Percentiles rank a stretch among this genome's conserved stretches.
Conservation (phyloP, 2,797 vertebrate species). For the Microcaecilia unicolor region DNA sequence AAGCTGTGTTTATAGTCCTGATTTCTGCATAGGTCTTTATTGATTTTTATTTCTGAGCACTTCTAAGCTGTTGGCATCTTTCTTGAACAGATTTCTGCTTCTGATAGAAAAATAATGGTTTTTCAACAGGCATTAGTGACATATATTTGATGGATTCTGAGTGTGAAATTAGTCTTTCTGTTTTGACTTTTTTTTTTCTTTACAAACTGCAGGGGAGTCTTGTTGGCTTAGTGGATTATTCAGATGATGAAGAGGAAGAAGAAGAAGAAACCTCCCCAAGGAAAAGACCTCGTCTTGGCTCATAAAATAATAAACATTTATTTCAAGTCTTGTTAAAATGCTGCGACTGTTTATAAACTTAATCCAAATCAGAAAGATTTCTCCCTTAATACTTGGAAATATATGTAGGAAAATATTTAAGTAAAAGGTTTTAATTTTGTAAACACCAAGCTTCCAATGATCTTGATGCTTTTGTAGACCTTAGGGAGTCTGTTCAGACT, state of each 20-base stretch:
- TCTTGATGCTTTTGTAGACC: conserved; percentile 56
- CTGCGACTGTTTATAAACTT: conserved; percentile 60
- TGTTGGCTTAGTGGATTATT: conserved; percentile 95
- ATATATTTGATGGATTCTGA: not conserved
- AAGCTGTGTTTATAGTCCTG: too few relatives aligned
- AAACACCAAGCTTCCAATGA: conserved; percentile 56
- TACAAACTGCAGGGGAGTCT: conserved; percentile 67
- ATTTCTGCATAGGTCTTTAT: too few relatives aligned
- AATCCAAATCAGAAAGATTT: conserved; percentile 58
- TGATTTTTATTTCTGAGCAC: too few relatives aligned
- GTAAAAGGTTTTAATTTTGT: conserved; percentile 62
- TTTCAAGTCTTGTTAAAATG: conserved; percentile 51
- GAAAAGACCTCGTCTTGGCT: conserved; percentile 91
- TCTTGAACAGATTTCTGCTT: too few relatives aligned
- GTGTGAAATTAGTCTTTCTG: not conserved
- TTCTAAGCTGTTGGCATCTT: too few relatives aligned
- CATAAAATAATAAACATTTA: conserved; percentile 61
- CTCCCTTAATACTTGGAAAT: too few relatives aligned
- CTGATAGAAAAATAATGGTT: too few relatives aligned
- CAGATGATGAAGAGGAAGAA: conserved; percentile 95
- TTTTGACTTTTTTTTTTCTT: not conserved
- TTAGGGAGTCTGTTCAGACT: conserved; percentile 65
- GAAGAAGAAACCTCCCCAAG: conserved; percentile 83
- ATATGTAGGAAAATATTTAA: conserved; percentile 52
- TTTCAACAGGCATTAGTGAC: too few relatives aligned